These are phyloP conservation scores for Lepidocolaptes lacrymiger DNA, from an alignment of 2,797 vertebrate species.

Conservation along the genomic window DNA sequence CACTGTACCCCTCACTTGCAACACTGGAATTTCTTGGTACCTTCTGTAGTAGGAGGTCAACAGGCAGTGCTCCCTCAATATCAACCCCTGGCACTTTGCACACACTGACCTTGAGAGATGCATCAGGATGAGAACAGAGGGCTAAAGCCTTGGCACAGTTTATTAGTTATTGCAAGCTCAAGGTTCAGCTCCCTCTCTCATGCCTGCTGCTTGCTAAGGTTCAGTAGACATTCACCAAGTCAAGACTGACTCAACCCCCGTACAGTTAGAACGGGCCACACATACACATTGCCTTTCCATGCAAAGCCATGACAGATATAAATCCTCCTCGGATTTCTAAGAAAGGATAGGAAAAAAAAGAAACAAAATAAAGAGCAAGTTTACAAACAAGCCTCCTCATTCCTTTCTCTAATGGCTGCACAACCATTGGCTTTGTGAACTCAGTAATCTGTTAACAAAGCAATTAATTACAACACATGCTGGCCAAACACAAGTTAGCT, in stretches of 20 bases:
- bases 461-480: background rate
- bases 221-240: background rate
- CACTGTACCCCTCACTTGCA: background rate
- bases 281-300: background rate
- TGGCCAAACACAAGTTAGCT: background rate
- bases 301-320: background rate
- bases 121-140: rapidly evolving
- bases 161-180: background rate
- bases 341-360: background rate
- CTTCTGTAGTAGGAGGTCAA: background rate
- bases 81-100: background rate
- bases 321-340: background rate
- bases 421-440: background rate
- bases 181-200: background rate
- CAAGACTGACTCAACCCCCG: background rate
- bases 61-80: background rate
- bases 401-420: background rate
- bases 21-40: background rate
- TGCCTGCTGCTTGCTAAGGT: background rate
- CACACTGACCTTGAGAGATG: background rate
- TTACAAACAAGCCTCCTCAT: background rate
- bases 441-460: background rate
- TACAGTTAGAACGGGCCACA: background rate
- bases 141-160: background rate
- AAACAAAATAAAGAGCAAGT: background rate